Conservation (phyloP, 2,797 vertebrate genomes). For the Psittacula derbiana region DNA sequence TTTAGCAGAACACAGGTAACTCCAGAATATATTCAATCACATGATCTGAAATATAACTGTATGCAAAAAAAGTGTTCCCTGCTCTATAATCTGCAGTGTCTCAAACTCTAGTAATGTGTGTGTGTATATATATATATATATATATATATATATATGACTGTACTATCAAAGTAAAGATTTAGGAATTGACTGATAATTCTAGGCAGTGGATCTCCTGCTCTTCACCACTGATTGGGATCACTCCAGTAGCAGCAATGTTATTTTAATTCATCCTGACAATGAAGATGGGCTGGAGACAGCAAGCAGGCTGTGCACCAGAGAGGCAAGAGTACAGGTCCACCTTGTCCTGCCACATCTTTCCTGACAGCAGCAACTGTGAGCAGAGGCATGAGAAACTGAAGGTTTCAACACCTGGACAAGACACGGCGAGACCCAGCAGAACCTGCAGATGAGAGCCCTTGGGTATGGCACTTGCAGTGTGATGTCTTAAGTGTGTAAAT, state of each 20-base stretch:
- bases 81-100: neutral
- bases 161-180: neutral
- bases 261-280: neutral
- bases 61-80: neutral
- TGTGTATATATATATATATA: neutral
- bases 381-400: neutral
- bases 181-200: neutral
- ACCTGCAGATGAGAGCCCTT: neutral
- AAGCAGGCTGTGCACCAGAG: neutral
- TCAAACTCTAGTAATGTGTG: neutral
- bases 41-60: neutral
- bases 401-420: neutral
- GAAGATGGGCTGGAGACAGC: neutral
- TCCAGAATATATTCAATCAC: neutral
- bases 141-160: neutral
- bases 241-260: neutral
- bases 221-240: fast-evolving
- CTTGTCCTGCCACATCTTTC: neutral
- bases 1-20: neutral
- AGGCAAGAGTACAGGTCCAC: neutral
- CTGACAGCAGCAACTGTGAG: neutral
- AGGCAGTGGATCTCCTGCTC: neutral
- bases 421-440: neutral
- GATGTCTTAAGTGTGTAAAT: neutral
- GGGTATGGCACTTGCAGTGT: neutral